phyloP scores from a whole-genome alignment of 2,888 invertebrate genomes.

The Epistrophella euchroma region DNA sequence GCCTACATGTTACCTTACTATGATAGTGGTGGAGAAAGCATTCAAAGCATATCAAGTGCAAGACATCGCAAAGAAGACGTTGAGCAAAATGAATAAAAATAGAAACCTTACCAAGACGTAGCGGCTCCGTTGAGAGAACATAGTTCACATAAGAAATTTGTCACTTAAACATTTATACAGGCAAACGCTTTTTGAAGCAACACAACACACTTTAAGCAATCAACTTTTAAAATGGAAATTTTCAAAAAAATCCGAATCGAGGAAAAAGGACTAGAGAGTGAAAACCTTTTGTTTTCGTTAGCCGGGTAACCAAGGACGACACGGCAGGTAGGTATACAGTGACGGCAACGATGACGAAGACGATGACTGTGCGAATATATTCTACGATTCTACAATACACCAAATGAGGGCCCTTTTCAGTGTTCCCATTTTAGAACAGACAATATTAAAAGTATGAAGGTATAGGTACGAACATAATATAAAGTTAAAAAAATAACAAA shows the following conservation, averaged over 20 bases:
- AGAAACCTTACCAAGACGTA: constrained; percentile 67
- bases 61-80: constrained; percentile 42
- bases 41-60: constrained; percentile 69
- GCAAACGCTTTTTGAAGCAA: constrained; percentile 27
- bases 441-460: background rate
- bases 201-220: constrained; percentile 62
- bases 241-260: constrained; percentile 12
- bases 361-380: constrained; percentile 1
- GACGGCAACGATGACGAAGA: background rate
- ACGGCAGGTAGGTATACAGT: background rate
- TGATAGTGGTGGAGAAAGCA: constrained; percentile 40
- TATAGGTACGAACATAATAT: background rate
- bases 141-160: constrained; percentile 32
- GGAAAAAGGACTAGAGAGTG: constrained; percentile 47
- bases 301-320: constrained; percentile 62
- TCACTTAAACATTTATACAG: constrained; percentile 37
- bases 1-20: background rate
- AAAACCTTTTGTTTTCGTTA: constrained; percentile 63
- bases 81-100: constrained; percentile 50
- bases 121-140: constrained; percentile 43
- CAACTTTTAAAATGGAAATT: constrained; percentile 61
- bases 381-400: constrained; percentile 1
- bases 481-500: background rate
- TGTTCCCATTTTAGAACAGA: constrained; percentile 26
- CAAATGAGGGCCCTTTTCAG: background rate